Percentiles rank a stretch among this genome's conserved stretches.
Conservation (phyloP, 2,797 vertebrate genomes). For the Esox masquinongy region DNA sequence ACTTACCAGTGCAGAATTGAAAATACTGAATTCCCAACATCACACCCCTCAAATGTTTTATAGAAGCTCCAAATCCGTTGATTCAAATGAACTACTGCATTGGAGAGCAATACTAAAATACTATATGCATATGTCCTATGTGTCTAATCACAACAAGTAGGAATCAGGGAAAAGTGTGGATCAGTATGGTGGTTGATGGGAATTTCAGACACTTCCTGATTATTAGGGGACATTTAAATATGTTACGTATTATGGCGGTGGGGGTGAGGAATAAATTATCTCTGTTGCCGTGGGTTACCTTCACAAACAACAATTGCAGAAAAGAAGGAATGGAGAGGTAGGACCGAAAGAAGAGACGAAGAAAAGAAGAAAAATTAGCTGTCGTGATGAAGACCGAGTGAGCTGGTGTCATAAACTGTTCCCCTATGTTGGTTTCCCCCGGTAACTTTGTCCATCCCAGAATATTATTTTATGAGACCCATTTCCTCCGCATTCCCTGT, state of each 20-base stretch:
- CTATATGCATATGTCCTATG: background rate
- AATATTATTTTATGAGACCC: conserved; percentile 57
- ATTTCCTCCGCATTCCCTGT: conserved; percentile 49
- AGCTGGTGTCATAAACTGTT: conserved; percentile 34
- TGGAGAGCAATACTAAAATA: background rate
- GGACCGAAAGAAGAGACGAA: background rate
- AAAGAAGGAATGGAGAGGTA: too few relatives aligned
- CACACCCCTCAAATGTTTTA: too few relatives aligned
- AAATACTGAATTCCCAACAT: too few relatives aligned
- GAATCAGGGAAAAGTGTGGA: conserved; percentile 5
- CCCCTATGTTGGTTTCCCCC: conserved; percentile 29
- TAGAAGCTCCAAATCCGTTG: too few relatives aligned
- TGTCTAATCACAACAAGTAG: conserved; percentile 11
- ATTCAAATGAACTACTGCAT: too few relatives aligned
- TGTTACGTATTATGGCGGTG: conserved; percentile 28
- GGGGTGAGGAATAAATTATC: conserved; percentile 31
- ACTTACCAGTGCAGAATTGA: background rate
- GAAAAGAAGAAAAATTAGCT: conserved; percentile 17
- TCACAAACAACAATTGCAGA: conserved; percentile 44
- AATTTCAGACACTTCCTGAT: conserved; percentile 43
- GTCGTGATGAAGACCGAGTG: conserved; percentile 41
- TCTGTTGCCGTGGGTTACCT: conserved; percentile 37
- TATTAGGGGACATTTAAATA: conserved; percentile 45
- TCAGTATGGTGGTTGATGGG: conserved; percentile 25
- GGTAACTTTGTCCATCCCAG: conserved; percentile 49